Evolutionary conservation across 2,797 vertebrate genomes (phyloP).

Genomic region (Astyanax mexicanus): DNA sequence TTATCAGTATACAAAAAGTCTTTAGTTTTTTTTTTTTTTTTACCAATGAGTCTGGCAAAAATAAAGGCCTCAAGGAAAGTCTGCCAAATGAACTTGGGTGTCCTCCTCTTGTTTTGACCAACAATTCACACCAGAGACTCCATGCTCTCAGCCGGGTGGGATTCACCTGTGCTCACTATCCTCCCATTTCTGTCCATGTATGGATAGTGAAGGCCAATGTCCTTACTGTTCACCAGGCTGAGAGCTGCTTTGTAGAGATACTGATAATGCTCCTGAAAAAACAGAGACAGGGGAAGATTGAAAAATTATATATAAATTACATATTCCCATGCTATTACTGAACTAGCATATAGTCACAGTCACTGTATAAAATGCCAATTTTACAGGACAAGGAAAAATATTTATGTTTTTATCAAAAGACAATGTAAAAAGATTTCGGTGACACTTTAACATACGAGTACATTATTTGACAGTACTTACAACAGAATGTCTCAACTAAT

Average conservation of each 20-base stretch:
- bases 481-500: too few species aligned
- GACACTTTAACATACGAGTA: too few species aligned
- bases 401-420: too few species aligned
- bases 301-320: not conserved
- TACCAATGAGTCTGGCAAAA: conserved; percentile 99
- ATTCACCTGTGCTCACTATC: conserved; percentile 88
- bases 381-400: too few species aligned
- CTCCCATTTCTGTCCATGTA: conserved; percentile 92
- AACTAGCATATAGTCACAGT: not conserved
- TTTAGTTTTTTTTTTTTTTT: conserved; percentile 93
- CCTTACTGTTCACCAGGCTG: conserved; percentile 93
- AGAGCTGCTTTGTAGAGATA: conserved; percentile 99
- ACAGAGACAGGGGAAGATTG: not conserved
- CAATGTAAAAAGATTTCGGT: too few species aligned
- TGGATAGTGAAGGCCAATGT: conserved; percentile 87
- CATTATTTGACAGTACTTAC: too few species aligned
- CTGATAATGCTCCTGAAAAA: conserved; percentile 94
- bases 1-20: conserved; percentile 98
- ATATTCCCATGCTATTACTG: not conserved
- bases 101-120: conserved; percentile 61
- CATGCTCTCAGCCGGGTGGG: conserved; percentile 97
- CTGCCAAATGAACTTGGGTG: conserved; percentile 84
- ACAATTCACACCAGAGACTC: conserved; percentile 92
- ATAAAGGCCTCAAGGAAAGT: conserved; percentile 96
- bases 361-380: too few species aligned